Evolutionary conservation across 2,888 invertebrate genomes (phyloP), one percentile per base, ranked within the genome.

Genomic region (Rotaria socialis): DNA sequence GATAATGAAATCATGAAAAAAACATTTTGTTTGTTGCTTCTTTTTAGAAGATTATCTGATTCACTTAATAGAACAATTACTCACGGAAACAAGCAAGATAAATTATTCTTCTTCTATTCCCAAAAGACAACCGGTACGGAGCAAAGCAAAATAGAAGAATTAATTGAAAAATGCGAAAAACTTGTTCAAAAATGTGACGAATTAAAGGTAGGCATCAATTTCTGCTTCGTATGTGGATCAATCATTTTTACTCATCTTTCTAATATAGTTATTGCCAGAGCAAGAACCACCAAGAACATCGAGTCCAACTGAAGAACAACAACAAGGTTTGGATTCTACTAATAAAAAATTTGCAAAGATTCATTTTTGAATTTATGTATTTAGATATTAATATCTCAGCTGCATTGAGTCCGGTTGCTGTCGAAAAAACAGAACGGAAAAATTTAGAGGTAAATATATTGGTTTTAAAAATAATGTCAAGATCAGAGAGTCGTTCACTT

Each of bases 271-370:
- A n/a, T 80, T 47, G 5, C 80, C 80, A 0, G 80, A 80, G 47
- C 24, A 22, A 16, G n/a, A 80, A 47, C 80, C 43, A 80, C 80
- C 80, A 24, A 43, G 80, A 80, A 80, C 80, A 80, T 80, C 80
- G 11, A 80, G 80, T 80, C 80, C 80, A 22, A 80, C 80, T 8
- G n/a, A 35, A 67, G 19, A 27, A 35, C 67, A n/a, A 67, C 35
- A 67, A 35, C 35, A 67, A 67, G 60, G 60, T 67, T 67, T 35
- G 27, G 0, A 14, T 27, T 60, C 1, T n/a, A 3, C 11, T 27
- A 2, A 24, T 1, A 60, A 52, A 52, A 52, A 52, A 52, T 16
- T 52, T 52, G 7, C 14, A 14, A 52, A 47, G 8, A 47, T 47
- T 16, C 16, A 4, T 52, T 19, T 55, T 52, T 11, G 14, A 10